A percentile compares a stretch with the other conserved stretches of the same genome.
Conservation (phyloP, 2,797 vertebrate species). For the Cheirogaleus major region DNA sequence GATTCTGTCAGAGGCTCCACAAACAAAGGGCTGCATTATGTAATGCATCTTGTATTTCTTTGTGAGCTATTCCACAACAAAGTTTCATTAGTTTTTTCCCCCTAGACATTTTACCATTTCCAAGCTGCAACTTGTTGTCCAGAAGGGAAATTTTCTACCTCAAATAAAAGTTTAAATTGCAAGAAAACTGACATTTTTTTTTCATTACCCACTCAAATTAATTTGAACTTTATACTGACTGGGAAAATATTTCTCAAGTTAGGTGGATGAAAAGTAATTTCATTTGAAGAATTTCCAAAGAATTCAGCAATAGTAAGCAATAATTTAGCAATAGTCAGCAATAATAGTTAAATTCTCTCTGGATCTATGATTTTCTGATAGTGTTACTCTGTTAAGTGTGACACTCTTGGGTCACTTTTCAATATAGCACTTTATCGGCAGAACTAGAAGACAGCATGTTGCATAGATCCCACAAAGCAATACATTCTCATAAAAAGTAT, state of each 20-base stretch:
- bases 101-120: slow-evolving; percentile 55
- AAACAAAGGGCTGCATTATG: slow-evolving; percentile 73
- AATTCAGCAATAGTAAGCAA: slow-evolving; percentile 34
- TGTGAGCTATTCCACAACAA: slow-evolving; percentile 71
- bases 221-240: slow-evolving; percentile 58
- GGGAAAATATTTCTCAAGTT: slow-evolving; percentile 45
- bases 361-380: neutral
- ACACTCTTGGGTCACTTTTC: neutral
- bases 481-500: slow-evolving; percentile 65
- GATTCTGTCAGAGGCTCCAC: slow-evolving; percentile 71
- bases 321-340: slow-evolving; percentile 33
- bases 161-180: slow-evolving; percentile 40
- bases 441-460: slow-evolving; percentile 65
- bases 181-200: slow-evolving; percentile 9
- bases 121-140: slow-evolving; percentile 48
- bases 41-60: slow-evolving; percentile 72
- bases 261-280: slow-evolving; percentile 11
- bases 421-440: slow-evolving; percentile 2
- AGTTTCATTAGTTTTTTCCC: slow-evolving; percentile 59
- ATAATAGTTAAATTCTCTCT: neutral
- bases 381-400: neutral
- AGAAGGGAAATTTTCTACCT: slow-evolving; percentile 64
- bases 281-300: slow-evolving; percentile 40
- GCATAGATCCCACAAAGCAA: neutral
- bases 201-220: slow-evolving; percentile 52